A percentile compares a stretch with the other conserved stretches of the same genome.
Conservation (phyloP, 2,888 invertebrate genomes). For the Lamellibrachia columna region DNA sequence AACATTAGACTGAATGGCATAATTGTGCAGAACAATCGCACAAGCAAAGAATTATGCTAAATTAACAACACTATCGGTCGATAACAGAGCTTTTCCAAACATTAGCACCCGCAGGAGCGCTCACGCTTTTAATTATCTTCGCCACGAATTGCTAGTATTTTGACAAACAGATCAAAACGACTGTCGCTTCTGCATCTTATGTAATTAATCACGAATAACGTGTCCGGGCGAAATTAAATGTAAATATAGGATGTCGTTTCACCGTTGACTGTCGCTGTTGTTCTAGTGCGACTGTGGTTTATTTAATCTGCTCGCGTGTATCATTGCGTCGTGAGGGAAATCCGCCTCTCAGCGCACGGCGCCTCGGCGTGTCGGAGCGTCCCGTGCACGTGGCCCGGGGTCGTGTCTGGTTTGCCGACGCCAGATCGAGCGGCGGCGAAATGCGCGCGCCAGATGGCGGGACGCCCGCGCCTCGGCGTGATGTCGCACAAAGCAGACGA, state of each 20-base stretch:
- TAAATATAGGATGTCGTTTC: conserved; percentile 4
- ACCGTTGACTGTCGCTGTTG: background rate
- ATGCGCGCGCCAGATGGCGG: background rate
- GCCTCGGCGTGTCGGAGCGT: background rate
- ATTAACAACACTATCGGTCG: background rate
- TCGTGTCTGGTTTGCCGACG: background rate
- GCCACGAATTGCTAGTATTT: conserved; percentile 4
- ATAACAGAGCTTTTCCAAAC: background rate
- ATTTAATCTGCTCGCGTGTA: background rate
- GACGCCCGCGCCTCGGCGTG: background rate
- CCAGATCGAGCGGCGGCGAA: background rate
- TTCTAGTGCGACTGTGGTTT: background rate
- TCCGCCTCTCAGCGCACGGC: background rate
- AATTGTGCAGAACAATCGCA: background rate
- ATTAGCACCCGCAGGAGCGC: background rate
- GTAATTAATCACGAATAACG: conserved; percentile 12
- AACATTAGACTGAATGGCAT: background rate
- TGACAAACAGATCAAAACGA: conserved; percentile 12
- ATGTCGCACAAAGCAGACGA: conserved; percentile 10
- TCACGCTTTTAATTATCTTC: background rate
- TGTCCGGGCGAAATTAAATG: background rate
- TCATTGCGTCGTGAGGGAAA: conserved; percentile 4
- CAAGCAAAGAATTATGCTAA: background rate
- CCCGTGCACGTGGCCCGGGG: background rate
- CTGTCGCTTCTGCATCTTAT: background rate